Percentiles rank a stretch among this genome's conserved stretches.
Evolutionary conservation across 2,113 vertebrate genomes (phyloP).

Genomic region (Pterocles burchelli): DNA sequence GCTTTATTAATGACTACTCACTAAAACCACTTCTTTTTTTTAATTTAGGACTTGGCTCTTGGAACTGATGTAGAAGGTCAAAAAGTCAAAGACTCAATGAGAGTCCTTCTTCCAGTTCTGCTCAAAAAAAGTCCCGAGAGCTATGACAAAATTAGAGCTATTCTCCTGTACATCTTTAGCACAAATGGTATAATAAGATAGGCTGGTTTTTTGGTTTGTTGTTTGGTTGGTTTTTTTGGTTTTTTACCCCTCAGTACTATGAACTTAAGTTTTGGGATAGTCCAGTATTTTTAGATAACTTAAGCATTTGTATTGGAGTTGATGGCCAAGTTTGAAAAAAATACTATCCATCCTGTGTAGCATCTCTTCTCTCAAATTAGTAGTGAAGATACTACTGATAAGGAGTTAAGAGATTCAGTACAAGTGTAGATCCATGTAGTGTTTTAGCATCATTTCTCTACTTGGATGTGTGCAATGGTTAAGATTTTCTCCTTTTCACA

Average conservation of each 20-base stretch:
- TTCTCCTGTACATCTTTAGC: slow-evolving; percentile 96
- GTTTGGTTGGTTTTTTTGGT: not conserved
- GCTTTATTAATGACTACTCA: not conserved
- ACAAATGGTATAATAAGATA: slow-evolving; percentile 82
- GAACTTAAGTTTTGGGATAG: not conserved
- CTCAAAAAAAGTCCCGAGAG: slow-evolving; percentile 82
- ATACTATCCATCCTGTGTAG: not conserved
- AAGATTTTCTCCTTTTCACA: not conserved
- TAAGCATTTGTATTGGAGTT: not conserved
- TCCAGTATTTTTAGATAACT: not conserved
- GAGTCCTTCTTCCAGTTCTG: slow-evolving; percentile 92
- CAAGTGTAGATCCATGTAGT: not conserved
- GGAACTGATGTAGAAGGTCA: slow-evolving; percentile 89
- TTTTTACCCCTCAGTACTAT: not conserved
- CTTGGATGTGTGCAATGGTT: not conserved
- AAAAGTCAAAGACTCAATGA: slow-evolving; percentile 94
- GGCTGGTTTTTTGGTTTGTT: not conserved
- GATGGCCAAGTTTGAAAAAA: not conserved
- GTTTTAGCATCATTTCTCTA: not conserved
- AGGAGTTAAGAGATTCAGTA: not conserved
- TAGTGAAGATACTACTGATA: not conserved
- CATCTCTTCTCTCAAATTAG: not conserved
- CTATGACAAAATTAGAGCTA: slow-evolving; percentile 93
- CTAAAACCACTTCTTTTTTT: not conserved
- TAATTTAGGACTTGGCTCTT: slow-evolving; percentile 90